These are phyloP conservation scores for Girardia tigrina DNA, from an alignment of 2,888 invertebrate genomes.

Conservation along the genomic window DNA sequence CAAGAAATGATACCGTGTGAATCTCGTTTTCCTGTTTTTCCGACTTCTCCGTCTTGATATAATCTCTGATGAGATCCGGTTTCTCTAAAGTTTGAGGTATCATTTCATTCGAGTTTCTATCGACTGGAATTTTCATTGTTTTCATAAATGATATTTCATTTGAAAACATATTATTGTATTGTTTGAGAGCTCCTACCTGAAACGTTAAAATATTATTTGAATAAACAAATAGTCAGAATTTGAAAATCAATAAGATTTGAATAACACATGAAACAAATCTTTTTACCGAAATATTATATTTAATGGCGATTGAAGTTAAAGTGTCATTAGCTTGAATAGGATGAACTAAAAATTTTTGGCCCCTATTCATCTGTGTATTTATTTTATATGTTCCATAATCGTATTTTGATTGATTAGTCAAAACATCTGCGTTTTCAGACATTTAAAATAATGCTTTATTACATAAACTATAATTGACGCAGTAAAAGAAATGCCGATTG, in stretches of 20 bases:
- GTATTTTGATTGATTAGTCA: slow-evolving; percentile 4
- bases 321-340: not conserved
- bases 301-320: slow-evolving; percentile 12
- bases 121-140: not conserved
- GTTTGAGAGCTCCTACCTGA: not conserved
- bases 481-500: slow-evolving; percentile 13
- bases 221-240: too few relatives aligned
- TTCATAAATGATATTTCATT: slow-evolving; percentile 2
- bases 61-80: slow-evolving; percentile 7
- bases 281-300: not conserved
- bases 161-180: not conserved
- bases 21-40: not conserved
- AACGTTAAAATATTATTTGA: too few relatives aligned
- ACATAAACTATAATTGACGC: not conserved
- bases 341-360: not conserved
- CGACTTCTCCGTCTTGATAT: not conserved
- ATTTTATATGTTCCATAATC: not conserved
- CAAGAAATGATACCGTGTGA: not conserved
- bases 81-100: not conserved
- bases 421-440: not conserved
- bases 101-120: not conserved
- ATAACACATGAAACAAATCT: too few relatives aligned
- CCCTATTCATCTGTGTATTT: not conserved
- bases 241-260: too few relatives aligned
- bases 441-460: not conserved